Conservation (phyloP, 2,888 invertebrate species). For the Lottia scabra region DNA sequence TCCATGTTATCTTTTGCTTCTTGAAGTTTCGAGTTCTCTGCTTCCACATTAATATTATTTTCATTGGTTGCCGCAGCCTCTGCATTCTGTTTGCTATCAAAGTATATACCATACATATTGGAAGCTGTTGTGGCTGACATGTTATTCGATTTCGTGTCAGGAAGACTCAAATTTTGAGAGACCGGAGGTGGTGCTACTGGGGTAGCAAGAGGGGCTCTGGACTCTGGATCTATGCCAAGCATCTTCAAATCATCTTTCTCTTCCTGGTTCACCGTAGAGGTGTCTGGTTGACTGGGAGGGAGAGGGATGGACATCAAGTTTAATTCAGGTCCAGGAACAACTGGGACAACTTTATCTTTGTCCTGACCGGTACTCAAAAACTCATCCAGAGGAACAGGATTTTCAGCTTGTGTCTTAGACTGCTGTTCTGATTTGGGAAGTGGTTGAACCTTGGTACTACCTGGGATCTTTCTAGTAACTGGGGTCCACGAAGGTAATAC, state of each 20-base stretch:
- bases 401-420: constrained; percentile 27
- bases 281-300: background rate
- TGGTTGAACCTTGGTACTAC: background rate
- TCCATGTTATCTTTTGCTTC: no score
- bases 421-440: background rate
- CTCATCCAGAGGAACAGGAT: constrained; percentile 36
- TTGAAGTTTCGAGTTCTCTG: no score
- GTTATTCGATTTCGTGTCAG: background rate
- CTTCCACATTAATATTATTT: no score
- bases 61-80: no score
- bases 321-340: background rate
- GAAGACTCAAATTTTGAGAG: constrained; percentile 17
- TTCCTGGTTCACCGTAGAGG: background rate
- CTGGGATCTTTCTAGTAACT: constrained; percentile 16
- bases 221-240: constrained; percentile 40
- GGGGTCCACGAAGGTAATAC: constrained; percentile 27
- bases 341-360: constrained; percentile 10
- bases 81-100: background rate
- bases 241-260: constrained; percentile 40
- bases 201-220: constrained; percentile 27
- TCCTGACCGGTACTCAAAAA: constrained; percentile 37
- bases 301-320: background rate
- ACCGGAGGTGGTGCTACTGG: constrained; percentile 41
- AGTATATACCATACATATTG: background rate
- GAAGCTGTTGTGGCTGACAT: background rate